Evolutionary conservation across 1,140 invertebrate species (phyloP), one percentile per base, ranked within the genome.

Genomic region (Formica selysi): DNA sequence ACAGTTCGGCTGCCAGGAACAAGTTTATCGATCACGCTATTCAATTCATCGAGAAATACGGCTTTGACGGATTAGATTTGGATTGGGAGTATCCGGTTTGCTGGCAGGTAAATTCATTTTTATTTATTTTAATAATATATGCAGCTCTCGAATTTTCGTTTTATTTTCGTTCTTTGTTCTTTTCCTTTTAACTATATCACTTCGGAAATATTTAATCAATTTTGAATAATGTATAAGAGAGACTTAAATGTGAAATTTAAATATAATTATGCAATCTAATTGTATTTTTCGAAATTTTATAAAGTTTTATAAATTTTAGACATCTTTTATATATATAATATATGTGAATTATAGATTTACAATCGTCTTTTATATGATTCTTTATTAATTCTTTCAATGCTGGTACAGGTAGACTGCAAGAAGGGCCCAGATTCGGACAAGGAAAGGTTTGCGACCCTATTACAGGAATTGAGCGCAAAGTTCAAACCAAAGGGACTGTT

Each of bases 41-140:
- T 0, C 95, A 97, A 81, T 98, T 98, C 89, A 94, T 98, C 22
- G 96, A 97, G 70, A 97, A 98, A 92, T 97, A 98, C 89, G 96
- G 96, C n/a, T 98, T 98, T 90, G 98, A 98, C 93, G 98, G 98
- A 10, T 95, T 99, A 0, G 98, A 98, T 93, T 94, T 98, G 36
- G 98, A 98, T 93, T 99, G 98, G 98, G 98, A 98, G 92, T 99
- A 98, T 95, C 98, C 98, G 1, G 98, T 97, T 86, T 99, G 98
- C 92, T 98, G 98, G 98, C 98, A 98, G 95, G 97, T 97, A 2
- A 80, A 16, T 16, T 22, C 5, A 51, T 51, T 51, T 51, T 32
- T 54, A 51, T 80, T 38, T 8, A 38, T 32, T 64, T 65, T 36
- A n/a, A 73, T 76, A 29, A 61, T 26, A 38, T 61, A 61, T 22